Percentiles rank a stretch among this genome's conserved stretches.
Evolutionary conservation across 2,113 vertebrate species (phyloP).

Genomic region (Thomomys bottae): DNA sequence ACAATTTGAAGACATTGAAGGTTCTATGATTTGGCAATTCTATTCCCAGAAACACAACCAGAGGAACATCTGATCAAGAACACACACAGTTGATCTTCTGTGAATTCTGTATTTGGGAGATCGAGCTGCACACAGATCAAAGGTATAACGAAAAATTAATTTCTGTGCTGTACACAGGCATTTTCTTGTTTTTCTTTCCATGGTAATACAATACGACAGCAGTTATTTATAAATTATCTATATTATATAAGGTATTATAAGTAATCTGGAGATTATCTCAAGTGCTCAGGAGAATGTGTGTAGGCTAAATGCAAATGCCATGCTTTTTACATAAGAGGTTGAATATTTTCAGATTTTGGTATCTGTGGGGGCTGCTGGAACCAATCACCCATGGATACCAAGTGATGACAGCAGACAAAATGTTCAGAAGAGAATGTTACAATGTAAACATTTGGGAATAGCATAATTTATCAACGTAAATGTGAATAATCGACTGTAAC

Average conservation of each 20-base stretch:
- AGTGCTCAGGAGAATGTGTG: not conserved
- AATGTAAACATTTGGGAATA: slow-evolving; percentile 26
- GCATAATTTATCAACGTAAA: not conserved
- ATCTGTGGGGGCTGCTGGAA: not conserved
- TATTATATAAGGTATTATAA: not conserved
- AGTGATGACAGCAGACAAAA: not conserved
- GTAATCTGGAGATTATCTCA: slow-evolving; percentile 10
- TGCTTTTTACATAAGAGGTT: not conserved
- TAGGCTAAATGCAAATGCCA: not conserved
- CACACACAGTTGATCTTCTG: not conserved
- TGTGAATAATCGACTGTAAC: not conserved
- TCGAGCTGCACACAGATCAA: not conserved
- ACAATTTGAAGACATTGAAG: not conserved
- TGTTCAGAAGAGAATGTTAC: not conserved
- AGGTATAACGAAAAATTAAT: not conserved
- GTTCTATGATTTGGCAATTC: not conserved
- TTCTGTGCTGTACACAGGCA: not conserved
- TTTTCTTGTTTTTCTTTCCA: not conserved
- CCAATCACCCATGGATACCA: not conserved
- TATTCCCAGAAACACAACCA: not conserved
- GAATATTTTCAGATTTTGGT: not conserved
- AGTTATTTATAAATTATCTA: not conserved
- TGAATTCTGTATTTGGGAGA: not conserved
- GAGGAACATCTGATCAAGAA: not conserved
- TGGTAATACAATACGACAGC: not conserved